Evolutionary conservation across 1,140 invertebrate species (phyloP).

Genomic region (Oreohelix idahoensis): DNA sequence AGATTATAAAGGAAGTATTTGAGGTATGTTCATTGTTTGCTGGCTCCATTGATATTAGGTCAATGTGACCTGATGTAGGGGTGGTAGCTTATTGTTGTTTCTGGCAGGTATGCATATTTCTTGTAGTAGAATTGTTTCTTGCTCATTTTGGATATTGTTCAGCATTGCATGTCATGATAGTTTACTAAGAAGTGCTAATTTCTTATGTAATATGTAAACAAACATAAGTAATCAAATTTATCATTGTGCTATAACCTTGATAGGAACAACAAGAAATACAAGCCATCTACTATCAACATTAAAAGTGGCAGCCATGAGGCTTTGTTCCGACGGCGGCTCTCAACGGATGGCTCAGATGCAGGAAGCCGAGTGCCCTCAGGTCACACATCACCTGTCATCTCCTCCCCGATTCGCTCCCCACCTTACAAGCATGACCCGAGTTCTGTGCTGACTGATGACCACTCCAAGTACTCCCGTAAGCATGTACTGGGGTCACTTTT

Average conservation of each 20-base stretch:
- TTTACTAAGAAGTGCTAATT: too few relatives aligned
- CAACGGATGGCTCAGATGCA: slow-evolving; percentile 77
- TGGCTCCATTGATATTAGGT: too few relatives aligned
- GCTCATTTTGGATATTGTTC: too few relatives aligned
- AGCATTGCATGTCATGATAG: too few relatives aligned
- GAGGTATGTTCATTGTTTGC: too few relatives aligned
- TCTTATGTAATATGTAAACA: too few relatives aligned
- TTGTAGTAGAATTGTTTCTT: too few relatives aligned
- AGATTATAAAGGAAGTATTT: too few relatives aligned
- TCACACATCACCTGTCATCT: slow-evolving; percentile 75
- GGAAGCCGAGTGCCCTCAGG: slow-evolving; percentile 74
- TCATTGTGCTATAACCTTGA: background rate
- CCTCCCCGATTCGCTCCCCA: slow-evolving; percentile 76
- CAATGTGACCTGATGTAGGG: too few relatives aligned
- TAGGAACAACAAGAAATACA: slow-evolving; percentile 58
- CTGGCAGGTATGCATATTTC: too few relatives aligned
- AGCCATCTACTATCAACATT: slow-evolving; percentile 53
- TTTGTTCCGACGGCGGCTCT: slow-evolving; percentile 77
- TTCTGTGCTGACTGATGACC: slow-evolving; percentile 44
- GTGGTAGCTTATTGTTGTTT: too few relatives aligned
- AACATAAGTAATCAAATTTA: background rate
- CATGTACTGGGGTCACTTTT: background rate
- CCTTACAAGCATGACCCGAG: slow-evolving; percentile 54
- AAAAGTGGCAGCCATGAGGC: slow-evolving; percentile 63
- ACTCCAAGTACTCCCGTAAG: slow-evolving; percentile 48